Base-by-base conservation (phyloP, 2,888 invertebrate species). In the Papilio gigon region DNA sequence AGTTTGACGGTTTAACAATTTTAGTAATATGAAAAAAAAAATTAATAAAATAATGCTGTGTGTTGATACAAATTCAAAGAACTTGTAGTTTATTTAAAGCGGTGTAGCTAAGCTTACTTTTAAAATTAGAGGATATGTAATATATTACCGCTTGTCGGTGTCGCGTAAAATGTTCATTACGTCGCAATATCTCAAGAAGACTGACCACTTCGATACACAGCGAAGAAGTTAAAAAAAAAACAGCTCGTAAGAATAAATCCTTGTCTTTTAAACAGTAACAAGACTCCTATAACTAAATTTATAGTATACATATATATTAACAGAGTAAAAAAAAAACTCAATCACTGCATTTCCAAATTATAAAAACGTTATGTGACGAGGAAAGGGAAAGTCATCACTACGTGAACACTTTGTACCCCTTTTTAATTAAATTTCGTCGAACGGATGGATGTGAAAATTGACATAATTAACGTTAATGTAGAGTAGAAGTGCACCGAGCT, bases 131-230 rank as follows among this genome's bases (percentile, higher is more conserved):
- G 27, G 50, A 35, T 35, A 60, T 47, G 22, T 53, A 61, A 61
- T 67, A 61, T 62, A 67, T 67, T 53, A 17, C 60, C 50, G 17
- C 22, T 20, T 22, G 47, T 11, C 47, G 47, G 11, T 22, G 30
- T 53, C 61, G 22, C n/a, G 50, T 40, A 61, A 37, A 33, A 40
- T 11, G 22, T 67, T 67, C 37, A 67, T 67, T 67, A 62, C 67
- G 42, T 67, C 61, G 61, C 67, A 61, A 56, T 67, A 67, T 62
- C 53, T 67, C 67, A 67, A 61, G 67, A 66, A 66, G 59, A 60
- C 50, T 53, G 60, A 50, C 37, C 33, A 60, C 60, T 60, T 60
- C 50, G 50, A 66, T 66, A 25, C 25, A 25, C 50, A 50, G 37
- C 50, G 60, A n/a, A 27, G 27, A 64, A 60, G 40, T 60, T 60